Base-by-base conservation (phyloP, 2,888 invertebrate species). In the Ligdia adustata region DNA sequence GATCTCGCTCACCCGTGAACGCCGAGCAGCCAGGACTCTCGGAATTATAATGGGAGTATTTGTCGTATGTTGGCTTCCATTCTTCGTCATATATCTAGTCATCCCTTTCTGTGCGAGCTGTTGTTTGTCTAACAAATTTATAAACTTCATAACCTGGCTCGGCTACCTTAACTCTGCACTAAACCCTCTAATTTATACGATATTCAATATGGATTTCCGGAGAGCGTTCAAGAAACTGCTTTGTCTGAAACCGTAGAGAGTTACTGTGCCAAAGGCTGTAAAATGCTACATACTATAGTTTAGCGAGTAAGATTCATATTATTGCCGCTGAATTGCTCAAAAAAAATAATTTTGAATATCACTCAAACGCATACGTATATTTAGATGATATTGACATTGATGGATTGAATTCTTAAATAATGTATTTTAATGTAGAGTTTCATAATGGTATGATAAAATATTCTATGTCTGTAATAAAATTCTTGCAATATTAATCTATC, bases 31-130 rank as follows among this genome's bases (percentile, higher is more conserved):
- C 0, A 91, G 98, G 39, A 99, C 98, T 0, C 92, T 99, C 1
- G 99, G 98, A 12, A 98, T 99, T 44, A 98, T 99, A 47, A 98
- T 99, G 95, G 98, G 98, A 3, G 98, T 98, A 0, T 99, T 99
- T 78, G 97, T 99, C 33, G 94, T 98, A 5, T 99, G 99, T 81
- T 99, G 99, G 99, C 91, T 99, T 51, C 99, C 99, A 2, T 99
- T 99, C 90, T 99, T 99, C 82, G 93, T 98, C 22, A 96, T 98
- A 94, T 98, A 98, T 81, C 94, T 98, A 32, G 96, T 98, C 53
- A 92, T 96, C 59, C 98, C 98, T 2, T 98, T 98, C 78, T 97
- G 97, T 75, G 90, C 93, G 6, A 91, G 91, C 55, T 97, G 97
- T 80, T 95, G 95, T 72, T 94, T 95, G 18, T 95, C 96, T 2